These are phyloP conservation scores for Cydia pomonella DNA, from an alignment of 1,140 invertebrate species.

Conservation along the genomic window DNA sequence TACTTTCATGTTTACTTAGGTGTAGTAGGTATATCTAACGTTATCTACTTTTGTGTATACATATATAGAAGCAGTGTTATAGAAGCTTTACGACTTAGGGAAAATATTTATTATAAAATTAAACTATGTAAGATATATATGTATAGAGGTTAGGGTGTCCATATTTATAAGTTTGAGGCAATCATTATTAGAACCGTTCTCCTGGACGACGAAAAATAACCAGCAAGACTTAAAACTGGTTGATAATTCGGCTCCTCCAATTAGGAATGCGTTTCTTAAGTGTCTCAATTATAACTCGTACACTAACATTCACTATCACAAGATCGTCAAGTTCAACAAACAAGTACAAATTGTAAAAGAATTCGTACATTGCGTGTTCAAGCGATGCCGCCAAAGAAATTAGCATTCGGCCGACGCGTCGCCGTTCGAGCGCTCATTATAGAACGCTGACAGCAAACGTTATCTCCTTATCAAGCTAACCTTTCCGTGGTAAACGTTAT, in stretches of 20 bases:
- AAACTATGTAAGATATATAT: too few relatives aligned
- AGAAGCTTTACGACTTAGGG: too few relatives aligned
- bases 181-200: too few relatives aligned
- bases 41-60: too few relatives aligned
- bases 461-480: conserved; percentile 68
- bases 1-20: not conserved
- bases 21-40: too few relatives aligned
- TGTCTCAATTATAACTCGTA: conserved; percentile 15
- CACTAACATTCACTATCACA: conserved; percentile 31
- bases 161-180: too few relatives aligned
- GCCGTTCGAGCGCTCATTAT: conserved; percentile 50
- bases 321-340: conserved; percentile 60
- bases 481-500: conserved; percentile 67
- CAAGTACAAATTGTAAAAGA: conserved; percentile 66
- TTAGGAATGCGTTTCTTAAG: conserved; percentile 21
- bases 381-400: conserved; percentile 51
- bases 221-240: not conserved
- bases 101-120: too few relatives aligned
- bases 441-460: conserved; percentile 48
- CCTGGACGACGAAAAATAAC: not conserved
- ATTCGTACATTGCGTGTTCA: conserved; percentile 55
- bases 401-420: conserved; percentile 44
- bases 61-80: too few relatives aligned
- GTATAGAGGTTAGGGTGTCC: too few relatives aligned
- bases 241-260: not conserved